Evolutionary conservation across 2,888 invertebrate genomes (phyloP).

Genomic region (Gerris lacustris): DNA sequence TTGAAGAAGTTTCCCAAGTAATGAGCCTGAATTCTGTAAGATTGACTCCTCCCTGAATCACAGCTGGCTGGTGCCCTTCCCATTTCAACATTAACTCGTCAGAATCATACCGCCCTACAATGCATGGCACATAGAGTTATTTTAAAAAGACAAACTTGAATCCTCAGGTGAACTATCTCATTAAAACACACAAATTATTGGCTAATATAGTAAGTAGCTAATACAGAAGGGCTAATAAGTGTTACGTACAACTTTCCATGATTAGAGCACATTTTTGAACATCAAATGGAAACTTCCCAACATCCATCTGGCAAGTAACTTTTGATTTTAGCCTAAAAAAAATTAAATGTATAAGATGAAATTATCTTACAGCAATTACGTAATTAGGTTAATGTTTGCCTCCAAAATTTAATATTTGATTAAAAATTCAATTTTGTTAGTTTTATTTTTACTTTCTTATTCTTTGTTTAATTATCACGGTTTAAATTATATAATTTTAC

Average conservation of each 20-base stretch:
- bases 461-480: too few species aligned
- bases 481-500: too few species aligned
- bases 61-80: slow-evolving; percentile 59
- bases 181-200: too few species aligned
- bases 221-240: neutral
- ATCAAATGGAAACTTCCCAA: slow-evolving; percentile 79
- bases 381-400: neutral
- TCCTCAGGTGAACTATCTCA: too few species aligned
- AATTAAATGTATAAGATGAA: neutral
- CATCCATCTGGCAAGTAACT: slow-evolving; percentile 69
- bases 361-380: slow-evolving; percentile 5
- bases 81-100: slow-evolving; percentile 61
- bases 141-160: neutral
- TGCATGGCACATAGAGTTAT: neutral
- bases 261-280: slow-evolving; percentile 66
- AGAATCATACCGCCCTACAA: slow-evolving; percentile 63
- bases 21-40: slow-evolving; percentile 64
- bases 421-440: too few species aligned
- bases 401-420: too few species aligned
- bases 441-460: too few species aligned
- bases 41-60: slow-evolving; percentile 48
- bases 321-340: slow-evolving; percentile 55
- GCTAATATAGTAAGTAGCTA: neutral
- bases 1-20: slow-evolving; percentile 1
- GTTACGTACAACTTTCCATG: slow-evolving; percentile 62